Conservation (phyloP, 1,140 invertebrate genomes). For the Cataglyphis hispanica region DNA sequence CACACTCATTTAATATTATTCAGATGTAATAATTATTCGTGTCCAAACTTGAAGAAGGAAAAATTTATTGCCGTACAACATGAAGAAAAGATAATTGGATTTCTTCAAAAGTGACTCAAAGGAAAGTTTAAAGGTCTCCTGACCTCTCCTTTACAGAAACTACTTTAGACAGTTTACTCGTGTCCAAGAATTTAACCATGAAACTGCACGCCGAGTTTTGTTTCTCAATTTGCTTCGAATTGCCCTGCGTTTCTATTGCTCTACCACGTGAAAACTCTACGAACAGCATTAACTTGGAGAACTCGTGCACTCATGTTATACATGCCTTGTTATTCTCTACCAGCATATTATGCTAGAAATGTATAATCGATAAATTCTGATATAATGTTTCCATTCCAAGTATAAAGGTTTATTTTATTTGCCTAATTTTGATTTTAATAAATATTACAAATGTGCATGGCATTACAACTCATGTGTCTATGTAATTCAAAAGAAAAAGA, state of each 20-base stretch:
- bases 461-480: not conserved
- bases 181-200: constrained; percentile 34
- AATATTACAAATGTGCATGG: not conserved
- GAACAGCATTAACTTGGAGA: not conserved
- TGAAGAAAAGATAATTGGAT: constrained; percentile 7
- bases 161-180: constrained; percentile 38
- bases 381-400: not conserved
- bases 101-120: constrained; percentile 7
- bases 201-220: constrained; percentile 17
- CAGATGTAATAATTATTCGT: not conserved
- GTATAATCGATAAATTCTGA: not conserved
- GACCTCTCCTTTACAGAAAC: not conserved
- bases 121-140: constrained; percentile 9
- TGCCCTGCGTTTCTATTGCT: not conserved
- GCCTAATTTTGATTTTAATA: not conserved
- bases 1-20: too few relatives aligned
- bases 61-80: not conserved
- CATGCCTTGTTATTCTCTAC: not conserved
- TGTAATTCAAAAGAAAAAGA: too few relatives aligned
- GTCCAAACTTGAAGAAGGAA: not conserved
- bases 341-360: not conserved
- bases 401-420: not conserved
- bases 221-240: constrained; percentile 30
- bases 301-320: constrained; percentile 6
- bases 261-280: constrained; percentile 18